Evolutionary conservation across 2,888 invertebrate genomes (phyloP), one percentile per base, ranked within the genome.

Genomic region (Lapara coniferarum): DNA sequence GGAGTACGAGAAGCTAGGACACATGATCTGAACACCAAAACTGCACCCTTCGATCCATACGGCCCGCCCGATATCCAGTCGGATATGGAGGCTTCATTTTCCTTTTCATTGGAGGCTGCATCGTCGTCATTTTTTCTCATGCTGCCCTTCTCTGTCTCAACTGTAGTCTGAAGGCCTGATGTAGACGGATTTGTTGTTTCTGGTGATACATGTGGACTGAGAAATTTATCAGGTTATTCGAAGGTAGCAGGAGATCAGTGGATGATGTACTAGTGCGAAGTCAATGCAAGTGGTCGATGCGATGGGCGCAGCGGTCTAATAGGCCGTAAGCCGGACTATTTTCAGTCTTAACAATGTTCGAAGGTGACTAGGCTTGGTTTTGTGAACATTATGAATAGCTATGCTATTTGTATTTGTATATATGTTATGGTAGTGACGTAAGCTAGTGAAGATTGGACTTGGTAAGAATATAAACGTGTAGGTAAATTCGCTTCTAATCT

Each of bases 1-100:
- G 92, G 90, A 1, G 90, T 89, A 25, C 87, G 77, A 0, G 87
- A 83, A 0, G 95, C 95, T 73, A 96, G 88, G 59, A 95, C 95
- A 74, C 95, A 95, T 78, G 96, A 96, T 77, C 96, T 92, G 88
- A 96, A 96, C 66, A 96, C 94, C 69, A 96, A 91, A 66, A 96
- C 95, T 5, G 96, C 94, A 69, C 94, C 95, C 70, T 95, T 95
- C 2, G 95, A 94, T 25, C 96, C 96, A 74, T 95, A 78, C 46
- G 90, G 92, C 19, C 95, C 95, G 69, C 95, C 95, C 51, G 95
- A 93, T 69, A 95, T 84, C 95, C 95, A 95, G 80, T 93, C 93
- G 12, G 89, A 75, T 53, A 92, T 69, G 69, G 87, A 88, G 2
- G 87, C 91, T 44, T 91, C 90, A 66, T 83, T 84, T 67, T 88